Percentiles rank a stretch among this genome's conserved stretches.
Evolutionary conservation across 2,113 vertebrate genomes (phyloP).

Genomic region (Octodon degus): DNA sequence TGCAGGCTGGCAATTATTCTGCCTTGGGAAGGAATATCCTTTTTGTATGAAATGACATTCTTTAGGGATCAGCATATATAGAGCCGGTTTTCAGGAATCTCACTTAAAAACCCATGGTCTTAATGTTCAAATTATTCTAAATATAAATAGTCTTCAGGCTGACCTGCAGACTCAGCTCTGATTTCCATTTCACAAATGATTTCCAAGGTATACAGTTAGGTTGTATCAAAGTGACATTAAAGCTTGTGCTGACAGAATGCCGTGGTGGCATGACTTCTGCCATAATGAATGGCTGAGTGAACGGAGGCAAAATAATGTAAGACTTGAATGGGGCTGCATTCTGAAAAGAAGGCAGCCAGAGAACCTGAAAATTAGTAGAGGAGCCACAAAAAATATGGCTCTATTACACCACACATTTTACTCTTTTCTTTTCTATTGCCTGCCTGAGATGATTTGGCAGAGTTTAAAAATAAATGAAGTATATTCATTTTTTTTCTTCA

Average conservation of each 20-base stretch:
- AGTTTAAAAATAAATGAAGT: constrained; percentile 82
- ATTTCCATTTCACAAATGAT: constrained; percentile 73
- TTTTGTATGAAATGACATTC: background rate
- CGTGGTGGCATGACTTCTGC: constrained; percentile 53
- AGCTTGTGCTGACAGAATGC: constrained; percentile 51
- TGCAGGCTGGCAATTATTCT: background rate
- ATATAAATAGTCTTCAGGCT: constrained; percentile 74
- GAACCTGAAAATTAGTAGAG: constrained; percentile 56
- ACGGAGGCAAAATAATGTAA: constrained; percentile 57
- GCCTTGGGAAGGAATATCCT: constrained; percentile 17
- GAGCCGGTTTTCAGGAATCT: constrained; percentile 50
- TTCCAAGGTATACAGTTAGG: constrained; percentile 60
- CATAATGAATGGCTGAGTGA: constrained; percentile 50
- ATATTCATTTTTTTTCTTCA: constrained; percentile 72
- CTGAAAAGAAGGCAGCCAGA: constrained; percentile 57
- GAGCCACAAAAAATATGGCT: constrained; percentile 61
- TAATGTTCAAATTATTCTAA: constrained; percentile 65
- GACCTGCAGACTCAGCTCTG: constrained; percentile 67
- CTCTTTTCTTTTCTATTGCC: constrained; percentile 65
- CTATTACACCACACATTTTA: constrained; percentile 3
- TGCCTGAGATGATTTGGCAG: constrained; percentile 77
- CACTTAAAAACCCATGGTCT: background rate
- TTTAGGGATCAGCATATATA: constrained; percentile 24
- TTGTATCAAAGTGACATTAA: constrained; percentile 72
- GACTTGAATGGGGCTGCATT: constrained; percentile 70